Base-by-base conservation (phyloP, 53 echinoderm and acorn worm species). In the Temnopleurus reevesii region DNA sequence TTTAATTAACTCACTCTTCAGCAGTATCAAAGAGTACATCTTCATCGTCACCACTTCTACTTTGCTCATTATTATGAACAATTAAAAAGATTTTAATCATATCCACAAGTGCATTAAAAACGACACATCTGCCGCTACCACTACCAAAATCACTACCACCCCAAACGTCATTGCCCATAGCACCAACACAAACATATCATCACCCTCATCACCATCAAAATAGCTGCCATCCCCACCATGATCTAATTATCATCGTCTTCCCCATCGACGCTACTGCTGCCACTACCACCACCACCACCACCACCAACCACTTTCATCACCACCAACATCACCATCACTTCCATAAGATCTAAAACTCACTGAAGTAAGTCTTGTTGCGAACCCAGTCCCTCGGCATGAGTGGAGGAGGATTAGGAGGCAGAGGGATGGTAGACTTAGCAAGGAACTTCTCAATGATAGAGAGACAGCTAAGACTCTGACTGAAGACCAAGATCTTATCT, bases 361-460 rank as follows among this genome's bases (percentile, higher is more conserved):
- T 92, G 71, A 95, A 99, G 90, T 99, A 98, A 0, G 99, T 92
- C 55, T 90, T 85, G 76, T 99, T 97, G 33, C 99, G 66, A 80
- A 91, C 91, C 96, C 99, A 99, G 45, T 94, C 88, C 38, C 76
- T 76, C 25, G 93, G 93, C 91, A 94, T 93, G 77, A 96, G 92
- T 3, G 92, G 89, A 3, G 93, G 91, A 9, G 96, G 94, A 44
- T 99, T 77, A 0, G 95, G 90, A 4, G 95, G 96, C 41, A 77
- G 57, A 15, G 96, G 96, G 21, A 99, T 93, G 58, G 66, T 84
- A 12, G 91, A 77, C 89, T 94, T 65, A 38, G 91, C 82, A 13
- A 99, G 90, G 84, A 96, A 99, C 90, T 99, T 96, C 91, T 99
- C 99, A 21, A 99, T 94, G n/a, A 96, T 86, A 13, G 95, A 90